Percentiles rank a stretch among this genome's conserved stretches.
Conservation (phyloP, 2,113 vertebrate genomes). For the Sialia sialis region DNA sequence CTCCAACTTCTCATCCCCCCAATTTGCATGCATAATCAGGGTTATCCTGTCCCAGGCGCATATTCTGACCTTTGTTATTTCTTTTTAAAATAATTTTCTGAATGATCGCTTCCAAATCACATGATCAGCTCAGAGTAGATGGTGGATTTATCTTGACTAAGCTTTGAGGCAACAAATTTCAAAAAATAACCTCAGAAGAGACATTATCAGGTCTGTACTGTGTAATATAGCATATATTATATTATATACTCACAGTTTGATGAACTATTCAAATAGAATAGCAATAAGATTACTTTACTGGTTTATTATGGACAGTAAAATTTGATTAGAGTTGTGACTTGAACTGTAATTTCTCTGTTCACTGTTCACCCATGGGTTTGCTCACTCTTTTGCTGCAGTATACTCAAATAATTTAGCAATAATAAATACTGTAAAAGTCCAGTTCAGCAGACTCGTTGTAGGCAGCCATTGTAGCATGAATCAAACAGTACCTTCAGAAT, state of each 20-base stretch:
- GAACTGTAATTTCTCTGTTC: not conserved
- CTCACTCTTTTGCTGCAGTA: not conserved
- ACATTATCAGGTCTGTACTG: not conserved
- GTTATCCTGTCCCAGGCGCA: not conserved
- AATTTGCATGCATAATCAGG: not conserved
- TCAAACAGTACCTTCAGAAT: not conserved
- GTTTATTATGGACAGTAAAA: not conserved
- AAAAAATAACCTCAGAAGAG: not conserved
- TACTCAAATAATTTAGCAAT: not conserved
- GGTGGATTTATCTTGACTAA: not conserved
- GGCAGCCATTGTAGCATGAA: not conserved
- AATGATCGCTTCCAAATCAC: not conserved
- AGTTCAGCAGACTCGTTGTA: not conserved
- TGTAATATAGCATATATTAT: not conserved
- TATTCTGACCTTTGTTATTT: not conserved
- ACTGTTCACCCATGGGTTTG: not conserved
- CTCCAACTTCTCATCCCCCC: not conserved
- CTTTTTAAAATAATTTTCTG: too few species aligned
- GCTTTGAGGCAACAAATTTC: not conserved
- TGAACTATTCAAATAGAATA: not conserved
- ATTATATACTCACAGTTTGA: not conserved
- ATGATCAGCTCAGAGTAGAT: not conserved
- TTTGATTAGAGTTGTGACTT: not conserved
- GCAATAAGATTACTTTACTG: not conserved
- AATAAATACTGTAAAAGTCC: not conserved